Conservation (phyloP, 2,888 invertebrate genomes). For the Drosophila helvetica region DNA sequence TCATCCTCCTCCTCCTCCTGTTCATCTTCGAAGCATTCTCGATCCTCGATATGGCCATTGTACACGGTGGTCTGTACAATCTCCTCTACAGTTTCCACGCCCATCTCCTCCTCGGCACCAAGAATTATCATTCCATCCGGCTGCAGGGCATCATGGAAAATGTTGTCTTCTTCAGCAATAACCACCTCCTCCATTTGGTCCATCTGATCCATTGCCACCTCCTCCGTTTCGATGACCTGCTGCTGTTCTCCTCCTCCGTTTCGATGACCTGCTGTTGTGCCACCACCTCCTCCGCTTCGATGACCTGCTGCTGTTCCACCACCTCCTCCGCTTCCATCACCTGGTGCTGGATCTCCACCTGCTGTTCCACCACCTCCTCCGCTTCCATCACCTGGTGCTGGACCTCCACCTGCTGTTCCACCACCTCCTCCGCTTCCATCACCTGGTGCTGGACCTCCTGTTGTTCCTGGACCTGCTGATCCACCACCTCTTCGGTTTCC, state of each 20-base stretch:
- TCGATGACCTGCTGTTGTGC: no score
- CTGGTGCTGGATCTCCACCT: neutral
- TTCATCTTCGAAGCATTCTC: neutral
- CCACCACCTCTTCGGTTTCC: slow-evolving; percentile 16
- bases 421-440: neutral
- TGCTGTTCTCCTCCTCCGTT: slow-evolving; percentile 6
- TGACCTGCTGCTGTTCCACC: slow-evolving; percentile 2
- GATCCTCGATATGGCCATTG: slow-evolving; percentile 29
- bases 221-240: slow-evolving; percentile 17
- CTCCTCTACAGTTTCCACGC: slow-evolving; percentile 34
- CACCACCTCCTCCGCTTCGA: no score
- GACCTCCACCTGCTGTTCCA: slow-evolving; percentile 29
- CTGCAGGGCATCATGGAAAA: slow-evolving; percentile 43
- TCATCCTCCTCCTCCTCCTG: slow-evolving; percentile 20
- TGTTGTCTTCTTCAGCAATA: slow-evolving; percentile 26
- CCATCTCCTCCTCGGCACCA: slow-evolving; percentile 65
- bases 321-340: neutral
- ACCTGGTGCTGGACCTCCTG: no score
- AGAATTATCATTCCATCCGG: slow-evolving; percentile 67
- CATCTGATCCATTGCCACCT: slow-evolving; percentile 11
- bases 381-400: slow-evolving; percentile 14
- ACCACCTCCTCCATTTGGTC: slow-evolving; percentile 18
- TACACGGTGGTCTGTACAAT: slow-evolving; percentile 21
- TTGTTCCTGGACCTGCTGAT: slow-evolving; percentile 13
- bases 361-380: slow-evolving; percentile 4